phyloP scores from a whole-genome alignment of 2,888 invertebrate species.

The Thelaira solivaga region DNA sequence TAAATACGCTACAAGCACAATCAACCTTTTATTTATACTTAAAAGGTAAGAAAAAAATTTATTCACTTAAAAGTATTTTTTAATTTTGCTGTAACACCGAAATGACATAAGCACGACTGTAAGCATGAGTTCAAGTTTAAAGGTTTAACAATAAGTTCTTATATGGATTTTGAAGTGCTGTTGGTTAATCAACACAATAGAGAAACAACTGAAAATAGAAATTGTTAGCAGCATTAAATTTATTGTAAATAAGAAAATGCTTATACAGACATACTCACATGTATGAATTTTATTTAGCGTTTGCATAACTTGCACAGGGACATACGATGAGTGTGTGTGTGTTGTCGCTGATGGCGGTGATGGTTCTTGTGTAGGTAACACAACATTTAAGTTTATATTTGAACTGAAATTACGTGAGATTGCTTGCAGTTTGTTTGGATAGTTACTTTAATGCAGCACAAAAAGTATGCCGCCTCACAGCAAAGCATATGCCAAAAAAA shows the following conservation, averaged over 20 bases:
- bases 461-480: conserved; percentile 50
- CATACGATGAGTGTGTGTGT: background rate
- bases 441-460: conserved; percentile 16
- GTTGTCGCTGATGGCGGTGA: background rate
- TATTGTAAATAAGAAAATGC: conserved; percentile 15
- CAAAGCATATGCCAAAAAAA: conserved; percentile 33
- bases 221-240: conserved; percentile 29
- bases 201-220: too few relatives aligned
- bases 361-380: conserved; percentile 15
- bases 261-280: background rate
- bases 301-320: conserved; percentile 25
- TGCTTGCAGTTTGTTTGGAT: conserved; percentile 40
- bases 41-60: too few relatives aligned
- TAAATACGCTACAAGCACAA: too few relatives aligned
- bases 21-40: too few relatives aligned
- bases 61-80: too few relatives aligned
- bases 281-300: conserved; percentile 5
- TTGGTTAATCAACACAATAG: conserved; percentile 38
- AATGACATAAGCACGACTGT: conserved; percentile 56
- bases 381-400: conserved; percentile 23
- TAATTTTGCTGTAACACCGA: conserved; percentile 37
- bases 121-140: conserved; percentile 55
- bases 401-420: conserved; percentile 47
- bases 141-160: conserved; percentile 36
- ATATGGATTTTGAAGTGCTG: background rate